These are phyloP conservation scores for Phyllopteryx taeniolatus DNA, from an alignment of 2,113 vertebrate species.

Conservation along the genomic window DNA sequence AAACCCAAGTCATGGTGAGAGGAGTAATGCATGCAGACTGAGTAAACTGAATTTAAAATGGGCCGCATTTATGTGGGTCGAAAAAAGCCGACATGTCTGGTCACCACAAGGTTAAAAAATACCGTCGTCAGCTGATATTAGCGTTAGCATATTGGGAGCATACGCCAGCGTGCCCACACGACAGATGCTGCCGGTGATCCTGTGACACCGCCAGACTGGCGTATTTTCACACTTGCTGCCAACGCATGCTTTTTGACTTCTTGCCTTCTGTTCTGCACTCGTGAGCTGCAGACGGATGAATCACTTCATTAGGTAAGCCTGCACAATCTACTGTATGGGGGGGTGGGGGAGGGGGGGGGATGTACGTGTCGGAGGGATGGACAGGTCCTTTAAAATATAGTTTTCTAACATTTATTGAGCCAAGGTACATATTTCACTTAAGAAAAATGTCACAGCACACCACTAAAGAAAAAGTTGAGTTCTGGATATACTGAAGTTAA, in stretches of 20 bases:
- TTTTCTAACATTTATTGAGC: neutral
- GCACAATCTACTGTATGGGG: neutral
- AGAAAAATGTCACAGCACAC: too few species aligned
- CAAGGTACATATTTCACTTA: too few species aligned
- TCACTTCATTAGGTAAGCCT: neutral
- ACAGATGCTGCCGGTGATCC: constrained; percentile 35
- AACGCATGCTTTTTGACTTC: constrained; percentile 5
- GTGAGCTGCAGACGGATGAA: neutral
- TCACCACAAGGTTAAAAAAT: neutral
- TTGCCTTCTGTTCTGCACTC: constrained; percentile 9
- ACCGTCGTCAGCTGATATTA: neutral
- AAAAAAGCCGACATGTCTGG: neutral
- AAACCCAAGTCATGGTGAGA: too few species aligned
- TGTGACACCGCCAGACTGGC: constrained; percentile 6
- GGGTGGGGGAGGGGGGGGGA: too few species aligned
- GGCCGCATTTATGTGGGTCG: neutral
- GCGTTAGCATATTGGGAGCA: constrained; percentile 28
- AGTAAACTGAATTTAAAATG: neutral
- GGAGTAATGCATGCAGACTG: neutral
- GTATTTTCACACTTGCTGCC: constrained; percentile 13
- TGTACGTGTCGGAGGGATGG: too few species aligned
- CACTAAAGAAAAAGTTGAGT: too few species aligned
- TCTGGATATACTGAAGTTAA: too few species aligned
- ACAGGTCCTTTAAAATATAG: too few species aligned
- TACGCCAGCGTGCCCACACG: constrained; percentile 24